A percentile compares a stretch with the other conserved stretches of the same genome.
Conservation (phyloP, 1,140 invertebrate genomes). For the Bathynomus jamesi region DNA sequence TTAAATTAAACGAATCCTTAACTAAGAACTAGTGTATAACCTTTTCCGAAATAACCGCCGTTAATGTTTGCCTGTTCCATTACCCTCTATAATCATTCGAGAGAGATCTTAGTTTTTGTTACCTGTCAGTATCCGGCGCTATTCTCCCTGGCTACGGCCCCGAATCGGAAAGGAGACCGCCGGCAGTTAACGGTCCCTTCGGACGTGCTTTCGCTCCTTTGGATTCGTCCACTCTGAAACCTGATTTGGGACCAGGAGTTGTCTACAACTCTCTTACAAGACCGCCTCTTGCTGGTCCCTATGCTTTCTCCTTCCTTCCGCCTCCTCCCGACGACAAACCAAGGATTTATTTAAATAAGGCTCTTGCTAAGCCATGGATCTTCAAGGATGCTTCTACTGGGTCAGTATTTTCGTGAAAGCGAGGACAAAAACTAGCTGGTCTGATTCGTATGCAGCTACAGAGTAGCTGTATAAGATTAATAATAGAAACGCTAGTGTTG, state of each 20-base stretch:
- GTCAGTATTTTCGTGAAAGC: too few species aligned
- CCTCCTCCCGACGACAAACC: slow-evolving; percentile 62
- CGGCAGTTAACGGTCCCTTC: slow-evolving; percentile 31
- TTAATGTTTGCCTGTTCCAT: neutral
- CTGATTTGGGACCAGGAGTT: slow-evolving; percentile 50
- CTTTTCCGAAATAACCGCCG: too few species aligned
- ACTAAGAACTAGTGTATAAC: too few species aligned
- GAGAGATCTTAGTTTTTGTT: neutral
- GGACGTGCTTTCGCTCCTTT: slow-evolving; percentile 19
- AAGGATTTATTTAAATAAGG: slow-evolving; percentile 64
- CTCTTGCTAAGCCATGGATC: slow-evolving; percentile 70
- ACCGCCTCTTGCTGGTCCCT: slow-evolving; percentile 74
- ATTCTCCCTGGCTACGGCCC: slow-evolving; percentile 16
- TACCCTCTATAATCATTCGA: neutral
- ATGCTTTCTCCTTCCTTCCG: slow-evolving; percentile 79
- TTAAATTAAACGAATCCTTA: too few species aligned
- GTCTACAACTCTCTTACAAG: slow-evolving; percentile 54
- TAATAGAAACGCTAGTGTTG: too few species aligned
- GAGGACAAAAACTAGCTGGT: too few species aligned
- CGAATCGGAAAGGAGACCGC: slow-evolving; percentile 10
- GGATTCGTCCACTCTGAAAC: slow-evolving; percentile 45
- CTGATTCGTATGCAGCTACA: too few species aligned
- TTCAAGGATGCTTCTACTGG: slow-evolving; percentile 65
- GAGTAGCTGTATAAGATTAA: too few species aligned
- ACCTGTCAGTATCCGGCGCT: neutral